Percentiles rank a stretch among this genome's conserved stretches.
Conservation (phyloP, 2,797 vertebrate genomes). For the Arctocebus calabarensis region DNA sequence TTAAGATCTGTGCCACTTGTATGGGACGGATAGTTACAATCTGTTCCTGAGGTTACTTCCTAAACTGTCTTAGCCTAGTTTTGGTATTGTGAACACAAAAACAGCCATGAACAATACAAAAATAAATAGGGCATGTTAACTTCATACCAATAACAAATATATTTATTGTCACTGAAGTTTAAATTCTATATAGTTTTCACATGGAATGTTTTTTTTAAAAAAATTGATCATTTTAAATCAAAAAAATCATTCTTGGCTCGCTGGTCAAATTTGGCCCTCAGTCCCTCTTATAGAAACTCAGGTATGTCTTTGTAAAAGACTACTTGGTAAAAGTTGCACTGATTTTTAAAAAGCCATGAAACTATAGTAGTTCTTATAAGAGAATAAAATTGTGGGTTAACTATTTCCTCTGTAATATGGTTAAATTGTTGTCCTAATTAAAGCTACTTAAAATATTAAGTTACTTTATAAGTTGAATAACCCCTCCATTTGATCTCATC, state of each 20-base stretch:
- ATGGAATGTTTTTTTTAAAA: background rate
- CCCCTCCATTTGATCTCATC: background rate
- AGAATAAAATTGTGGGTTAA: background rate
- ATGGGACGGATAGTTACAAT: background rate
- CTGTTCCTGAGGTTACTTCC: background rate
- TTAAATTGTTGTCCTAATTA: conserved; percentile 15
- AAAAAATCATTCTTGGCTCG: background rate
- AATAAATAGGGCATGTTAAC: background rate
- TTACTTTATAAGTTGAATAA: background rate
- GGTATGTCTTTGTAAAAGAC: background rate
- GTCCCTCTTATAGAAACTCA: background rate
- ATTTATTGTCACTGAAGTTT: background rate
- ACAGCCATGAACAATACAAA: background rate
- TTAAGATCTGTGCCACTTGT: background rate
- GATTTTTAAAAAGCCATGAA: background rate
- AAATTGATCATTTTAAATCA: conserved; percentile 16
- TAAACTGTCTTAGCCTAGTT: background rate
- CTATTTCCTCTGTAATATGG: background rate
- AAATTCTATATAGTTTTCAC: background rate
- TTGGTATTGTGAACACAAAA: background rate
- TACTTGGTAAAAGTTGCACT: background rate
- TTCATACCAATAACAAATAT: background rate
- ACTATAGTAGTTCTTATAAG: background rate
- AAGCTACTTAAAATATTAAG: conserved; percentile 23
- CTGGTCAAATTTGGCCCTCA: background rate